Base-by-base conservation (phyloP, 2,888 invertebrate species). In the Polydrusus tereticollis region DNA sequence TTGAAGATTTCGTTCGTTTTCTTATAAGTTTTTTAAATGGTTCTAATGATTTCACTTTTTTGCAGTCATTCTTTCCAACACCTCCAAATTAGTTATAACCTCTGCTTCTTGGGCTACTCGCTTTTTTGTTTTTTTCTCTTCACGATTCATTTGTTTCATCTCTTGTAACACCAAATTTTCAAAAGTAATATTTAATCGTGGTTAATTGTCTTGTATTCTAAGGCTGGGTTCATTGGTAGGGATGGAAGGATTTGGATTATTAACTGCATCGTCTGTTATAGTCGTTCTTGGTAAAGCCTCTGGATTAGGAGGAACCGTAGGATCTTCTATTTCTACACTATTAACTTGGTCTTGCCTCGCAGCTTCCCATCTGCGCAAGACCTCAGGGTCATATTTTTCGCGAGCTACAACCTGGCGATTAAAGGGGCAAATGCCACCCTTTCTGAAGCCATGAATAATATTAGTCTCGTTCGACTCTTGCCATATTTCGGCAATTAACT, bases 331-430 rank as follows among this genome's bases (percentile, higher is more conserved):
- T 16, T n/a, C n/a, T n/a, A n/a, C n/a, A n/a, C n/a, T n/a, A n/a
- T n/a, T n/a, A 45, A 45, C 45, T 20, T 8, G 8, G 18, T 45
- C 8, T 45, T 45, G 45, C 20, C 20, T 45, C 26, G 26, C 26
- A 16, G 7, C 21, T n/a, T 55, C 55, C 23, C 29, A 55, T 23
- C 55, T 55, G 10, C 55, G 55, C 14, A 55, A 21, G 21, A 23
- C 55, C 21, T 55, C 55, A 3, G 55, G 21, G 29, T 55, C 55
- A 10, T 55, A 55, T 55, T 55, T 55, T 55, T 55, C 29, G 14
- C 55, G 23, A n/a, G 12, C 12, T 21, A 55, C 21, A 2, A 21
- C 20, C 16, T n/a, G n/a, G 7, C 55, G 23, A 23, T 21, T 55
- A 29, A 55, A 55, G 1, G 23, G 55, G 21, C 23, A 14, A 29